Conservation (phyloP, 1,140 invertebrate genomes). For the Ridgeia piscesae region DNA sequence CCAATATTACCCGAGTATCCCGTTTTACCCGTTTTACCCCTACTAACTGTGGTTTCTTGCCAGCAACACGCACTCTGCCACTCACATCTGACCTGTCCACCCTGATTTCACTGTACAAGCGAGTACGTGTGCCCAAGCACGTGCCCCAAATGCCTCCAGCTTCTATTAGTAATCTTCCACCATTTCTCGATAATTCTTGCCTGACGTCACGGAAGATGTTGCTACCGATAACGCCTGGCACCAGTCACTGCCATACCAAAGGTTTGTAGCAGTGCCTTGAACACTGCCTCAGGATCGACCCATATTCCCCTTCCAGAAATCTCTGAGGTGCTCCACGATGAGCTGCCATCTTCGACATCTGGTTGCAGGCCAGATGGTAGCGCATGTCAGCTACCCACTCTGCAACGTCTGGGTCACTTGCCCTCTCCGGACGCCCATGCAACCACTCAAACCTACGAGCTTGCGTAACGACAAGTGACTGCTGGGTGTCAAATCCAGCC, state of each 20-base stretch:
- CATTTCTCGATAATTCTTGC: no score
- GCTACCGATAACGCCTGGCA: no score
- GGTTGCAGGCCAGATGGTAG: neutral
- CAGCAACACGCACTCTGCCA: no score
- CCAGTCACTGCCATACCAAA: neutral
- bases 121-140: no score
- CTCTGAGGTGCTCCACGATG: neutral
- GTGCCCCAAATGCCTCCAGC: no score
- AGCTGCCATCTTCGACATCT: neutral
- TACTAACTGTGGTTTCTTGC: no score
- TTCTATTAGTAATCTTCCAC: no score
- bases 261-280: neutral
- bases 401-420: neutral
- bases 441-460: neutral
- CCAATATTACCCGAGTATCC: no score
- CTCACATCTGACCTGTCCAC: no score
- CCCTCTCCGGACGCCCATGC: neutral
- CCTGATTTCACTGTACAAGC: no score
- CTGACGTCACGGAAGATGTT: no score
- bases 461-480: neutral
- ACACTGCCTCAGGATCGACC: neutral
- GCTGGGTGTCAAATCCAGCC: neutral
- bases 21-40: no score
- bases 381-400: neutral
- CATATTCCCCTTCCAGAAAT: neutral